A percentile compares a stretch with the other conserved stretches of the same genome.
Evolutionary conservation across 2,113 vertebrate genomes (phyloP).

Genomic region (Equus quagga): DNA sequence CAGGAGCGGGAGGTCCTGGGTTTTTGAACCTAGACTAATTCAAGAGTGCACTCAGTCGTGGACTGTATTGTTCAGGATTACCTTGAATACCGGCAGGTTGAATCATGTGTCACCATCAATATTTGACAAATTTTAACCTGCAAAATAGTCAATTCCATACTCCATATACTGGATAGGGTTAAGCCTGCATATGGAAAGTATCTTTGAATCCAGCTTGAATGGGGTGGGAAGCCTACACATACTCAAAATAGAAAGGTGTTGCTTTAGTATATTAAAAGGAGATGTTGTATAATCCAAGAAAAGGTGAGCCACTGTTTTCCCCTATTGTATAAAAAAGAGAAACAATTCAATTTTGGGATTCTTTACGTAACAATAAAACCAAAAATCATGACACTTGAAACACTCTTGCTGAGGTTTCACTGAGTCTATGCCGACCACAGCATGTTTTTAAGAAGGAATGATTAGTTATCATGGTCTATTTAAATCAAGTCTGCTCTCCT

Average conservation of each 20-base stretch:
- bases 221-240: neutral
- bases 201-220: neutral
- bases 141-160: neutral
- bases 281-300: neutral
- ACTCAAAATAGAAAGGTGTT: neutral
- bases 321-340: neutral
- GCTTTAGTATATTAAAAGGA: neutral
- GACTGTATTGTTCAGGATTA: neutral
- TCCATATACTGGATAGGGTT: neutral
- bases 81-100: neutral
- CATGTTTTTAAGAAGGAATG: neutral
- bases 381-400: constrained; percentile 1
- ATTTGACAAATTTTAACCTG: neutral
- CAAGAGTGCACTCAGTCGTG: neutral
- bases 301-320: neutral
- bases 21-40: neutral
- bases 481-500: constrained; percentile 16
- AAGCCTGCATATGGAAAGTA: neutral
- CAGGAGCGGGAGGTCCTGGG: neutral
- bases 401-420: neutral
- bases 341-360: neutral
- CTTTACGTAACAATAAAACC: constrained; percentile 23
- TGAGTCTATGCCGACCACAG: neutral
- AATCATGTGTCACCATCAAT: neutral
- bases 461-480: neutral